These are phyloP conservation scores for Amphiprion clarkii DNA, from an alignment of 2,797 vertebrate genomes.

Conservation along the genomic window DNA sequence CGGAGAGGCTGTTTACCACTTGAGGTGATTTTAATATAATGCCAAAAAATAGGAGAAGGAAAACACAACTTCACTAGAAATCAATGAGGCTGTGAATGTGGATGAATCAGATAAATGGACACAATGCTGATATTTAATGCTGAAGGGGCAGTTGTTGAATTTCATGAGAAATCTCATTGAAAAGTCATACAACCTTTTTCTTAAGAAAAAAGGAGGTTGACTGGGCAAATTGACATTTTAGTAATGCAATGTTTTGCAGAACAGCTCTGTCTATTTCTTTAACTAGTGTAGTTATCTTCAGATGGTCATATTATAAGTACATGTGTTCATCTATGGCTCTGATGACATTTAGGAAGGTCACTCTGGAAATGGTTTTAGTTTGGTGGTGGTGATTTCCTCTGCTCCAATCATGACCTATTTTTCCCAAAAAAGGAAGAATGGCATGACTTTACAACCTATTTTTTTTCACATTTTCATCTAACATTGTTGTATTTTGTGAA, in stretches of 20 bases:
- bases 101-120: background rate
- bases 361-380: background rate
- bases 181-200: background rate
- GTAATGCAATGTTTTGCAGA: background rate
- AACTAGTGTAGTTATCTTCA: background rate
- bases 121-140: background rate
- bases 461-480: conserved; percentile 27
- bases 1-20: background rate
- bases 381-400: background rate
- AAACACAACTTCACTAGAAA: background rate
- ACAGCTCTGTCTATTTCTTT: background rate
- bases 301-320: background rate
- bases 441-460: conserved; percentile 22
- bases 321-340: too few relatives aligned
- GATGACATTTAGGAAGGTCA: background rate
- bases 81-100: background rate
- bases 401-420: conserved; percentile 17
- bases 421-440: background rate
- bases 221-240: background rate
- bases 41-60: background rate
- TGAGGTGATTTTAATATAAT: background rate
- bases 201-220: background rate
- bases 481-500: conserved; percentile 33
- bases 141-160: background rate
- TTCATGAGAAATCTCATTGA: background rate